Evolutionary conservation across 2,113 vertebrate genomes (phyloP).

Genomic region (Podarcis cretensis): DNA sequence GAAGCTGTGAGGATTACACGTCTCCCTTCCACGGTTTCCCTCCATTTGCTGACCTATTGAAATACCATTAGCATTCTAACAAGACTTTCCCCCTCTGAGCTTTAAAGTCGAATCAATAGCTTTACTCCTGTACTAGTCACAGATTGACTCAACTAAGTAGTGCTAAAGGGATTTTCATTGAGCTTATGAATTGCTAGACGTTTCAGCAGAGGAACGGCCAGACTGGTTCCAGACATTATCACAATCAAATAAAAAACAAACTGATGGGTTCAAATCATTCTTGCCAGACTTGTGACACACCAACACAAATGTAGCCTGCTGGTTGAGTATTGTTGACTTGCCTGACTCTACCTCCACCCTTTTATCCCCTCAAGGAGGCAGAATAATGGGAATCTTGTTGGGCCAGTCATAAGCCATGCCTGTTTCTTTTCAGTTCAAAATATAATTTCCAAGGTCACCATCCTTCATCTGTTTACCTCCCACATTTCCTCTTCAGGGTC

Average conservation of each 20-base stretch:
- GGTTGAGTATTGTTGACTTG: background rate
- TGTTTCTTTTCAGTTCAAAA: background rate
- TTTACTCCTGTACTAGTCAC: conserved; percentile 38
- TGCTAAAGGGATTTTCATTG: background rate
- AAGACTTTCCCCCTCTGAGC: conserved; percentile 22
- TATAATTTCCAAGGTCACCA: background rate
- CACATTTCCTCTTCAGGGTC: background rate
- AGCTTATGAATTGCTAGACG: conserved; percentile 8
- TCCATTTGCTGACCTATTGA: conserved; percentile 65
- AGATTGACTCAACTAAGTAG: conserved; percentile 27
- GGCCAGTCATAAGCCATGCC: background rate
- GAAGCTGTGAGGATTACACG: background rate
- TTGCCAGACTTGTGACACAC: background rate
- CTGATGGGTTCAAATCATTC: background rate
- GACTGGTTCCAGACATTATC: background rate
- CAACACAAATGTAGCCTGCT: background rate
- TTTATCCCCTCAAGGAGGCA: background rate
- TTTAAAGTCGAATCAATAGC: conserved; percentile 50
- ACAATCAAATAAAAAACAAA: background rate
- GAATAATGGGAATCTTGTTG: background rate
- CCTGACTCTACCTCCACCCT: background rate
- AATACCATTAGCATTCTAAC: conserved; percentile 53
- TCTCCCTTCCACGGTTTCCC: conserved; percentile 34
- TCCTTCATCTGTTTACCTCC: background rate
- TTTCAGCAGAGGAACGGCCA: conserved; percentile 10